Evolutionary conservation across 1,140 invertebrate genomes (phyloP).

Genomic region (Brachionus koreanus): DNA sequence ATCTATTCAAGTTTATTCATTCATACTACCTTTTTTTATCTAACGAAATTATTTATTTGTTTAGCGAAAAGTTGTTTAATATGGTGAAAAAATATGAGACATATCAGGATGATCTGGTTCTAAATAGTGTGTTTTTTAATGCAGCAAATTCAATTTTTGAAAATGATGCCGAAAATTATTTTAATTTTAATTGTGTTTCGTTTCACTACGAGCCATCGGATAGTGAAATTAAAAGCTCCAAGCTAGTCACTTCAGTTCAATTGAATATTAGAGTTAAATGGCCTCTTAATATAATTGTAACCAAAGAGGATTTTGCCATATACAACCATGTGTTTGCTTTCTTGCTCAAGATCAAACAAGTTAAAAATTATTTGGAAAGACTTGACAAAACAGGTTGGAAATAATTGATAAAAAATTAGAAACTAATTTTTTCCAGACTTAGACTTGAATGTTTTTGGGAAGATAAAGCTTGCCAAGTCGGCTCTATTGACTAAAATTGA

Average conservation of each 20-base stretch:
- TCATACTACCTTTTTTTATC: slow-evolving; percentile 41
- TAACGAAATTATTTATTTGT: slow-evolving; percentile 38
- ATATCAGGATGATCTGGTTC: slow-evolving; percentile 34
- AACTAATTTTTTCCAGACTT: slow-evolving; percentile 2
- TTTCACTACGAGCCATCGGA: not conserved
- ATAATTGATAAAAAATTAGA: not conserved
- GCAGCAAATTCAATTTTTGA: slow-evolving; percentile 22
- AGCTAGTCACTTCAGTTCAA: not conserved
- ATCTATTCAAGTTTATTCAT: slow-evolving; percentile 36
- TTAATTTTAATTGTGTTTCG: slow-evolving; percentile 19
- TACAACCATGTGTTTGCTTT: slow-evolving; percentile 35
- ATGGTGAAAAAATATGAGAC: slow-evolving; percentile 14
- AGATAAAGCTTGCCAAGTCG: slow-evolving; percentile 1
- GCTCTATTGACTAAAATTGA: not conserved
- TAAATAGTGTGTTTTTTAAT: slow-evolving; percentile 31
- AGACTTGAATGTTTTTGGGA: not conserved
- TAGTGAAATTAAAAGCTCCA: not conserved
- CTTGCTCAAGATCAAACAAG: slow-evolving; percentile 14
- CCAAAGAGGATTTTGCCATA: not conserved
- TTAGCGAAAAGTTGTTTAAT: slow-evolving; percentile 36
- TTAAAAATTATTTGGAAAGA: slow-evolving; percentile 34
- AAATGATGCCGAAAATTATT: slow-evolving; percentile 27
- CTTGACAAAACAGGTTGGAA: slow-evolving; percentile 1
- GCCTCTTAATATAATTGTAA: slow-evolving; percentile 31
- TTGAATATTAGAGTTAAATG: slow-evolving; percentile 1